Base-by-base conservation (phyloP, 1,140 invertebrate species). In the Ips nitidus region DNA sequence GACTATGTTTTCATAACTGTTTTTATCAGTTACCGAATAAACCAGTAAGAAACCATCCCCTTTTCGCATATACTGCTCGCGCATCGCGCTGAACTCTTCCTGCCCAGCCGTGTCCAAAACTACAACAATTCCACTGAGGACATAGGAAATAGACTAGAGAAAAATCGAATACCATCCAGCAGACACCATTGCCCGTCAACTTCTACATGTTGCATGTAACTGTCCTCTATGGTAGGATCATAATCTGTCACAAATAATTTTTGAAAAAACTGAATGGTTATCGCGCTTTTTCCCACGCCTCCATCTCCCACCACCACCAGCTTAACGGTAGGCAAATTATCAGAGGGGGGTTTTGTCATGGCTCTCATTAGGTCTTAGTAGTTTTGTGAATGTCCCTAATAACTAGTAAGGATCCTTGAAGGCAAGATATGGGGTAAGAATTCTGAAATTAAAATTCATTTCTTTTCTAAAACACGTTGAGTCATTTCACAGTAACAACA, bases 21-120 rank as follows among this genome's bases (percentile, higher is more conserved):
- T 91, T 80, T 90, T 88, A 79, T 95, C 94, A 1, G 93, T 95
- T 8, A 97, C 93, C 1, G 94, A 95, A 82, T 95, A 97, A 60
- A 96, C 92, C 41, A 94, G 84, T 37, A 97, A 84, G 83, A 97
- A 97, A n/a, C 94, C 94, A 81, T 97, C 94, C 39, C 94, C 94
- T 83, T 95, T 95, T 72, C 94, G 84, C 92, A 97, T 95, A 79
- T 97, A 97, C 82, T 97, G 94, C 82, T 97, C 94, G 71, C 94
- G 83, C 94, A 96, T 95, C 7, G 94, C 93, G 79, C 91, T 93
- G 81, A 96, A 97, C 84, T 97, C 94, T 78, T 96, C 94, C 82
- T 97, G 94, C 3, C 94, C 94, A 43, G 94, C 94, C 42, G 94
- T 97, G 79, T 97, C 94, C 64, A 97, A 82, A 39, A 97, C 92